Percentiles rank a stretch among this genome's conserved stretches.
Evolutionary conservation across 2,797 vertebrate species (phyloP).

Genomic region (Gambelia wislizenii): DNA sequence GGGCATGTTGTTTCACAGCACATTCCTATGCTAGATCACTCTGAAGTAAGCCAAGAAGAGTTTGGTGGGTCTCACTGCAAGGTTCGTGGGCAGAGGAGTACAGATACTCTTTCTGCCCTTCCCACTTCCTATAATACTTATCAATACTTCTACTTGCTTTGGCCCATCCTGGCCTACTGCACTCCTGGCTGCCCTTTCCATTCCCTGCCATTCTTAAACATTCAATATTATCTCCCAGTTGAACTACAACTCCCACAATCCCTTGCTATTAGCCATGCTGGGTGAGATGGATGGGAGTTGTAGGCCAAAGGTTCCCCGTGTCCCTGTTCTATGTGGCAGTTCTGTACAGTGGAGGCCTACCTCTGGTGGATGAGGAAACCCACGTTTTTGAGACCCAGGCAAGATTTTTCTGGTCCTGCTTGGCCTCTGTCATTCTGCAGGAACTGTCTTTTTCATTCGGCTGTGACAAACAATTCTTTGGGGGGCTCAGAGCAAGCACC

Average conservation of each 20-base stretch:
- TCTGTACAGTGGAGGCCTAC: background rate
- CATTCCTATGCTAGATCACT: background rate
- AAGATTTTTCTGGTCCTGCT: background rate
- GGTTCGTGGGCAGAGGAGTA: background rate
- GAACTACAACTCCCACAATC: background rate
- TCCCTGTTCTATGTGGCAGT: background rate
- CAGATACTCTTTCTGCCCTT: background rate
- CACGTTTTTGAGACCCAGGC: background rate
- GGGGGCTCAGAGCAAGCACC: background rate
- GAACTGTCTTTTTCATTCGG: background rate
- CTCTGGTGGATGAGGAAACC: background rate
- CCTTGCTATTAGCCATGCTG: background rate
- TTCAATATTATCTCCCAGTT: background rate
- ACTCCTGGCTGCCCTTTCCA: no score
- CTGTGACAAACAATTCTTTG: background rate
- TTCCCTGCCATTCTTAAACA: background rate
- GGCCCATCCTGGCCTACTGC: background rate
- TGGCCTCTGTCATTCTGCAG: background rate
- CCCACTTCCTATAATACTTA: background rate
- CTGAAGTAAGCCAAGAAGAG: background rate
- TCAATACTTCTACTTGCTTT: background rate
- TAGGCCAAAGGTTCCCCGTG: background rate
- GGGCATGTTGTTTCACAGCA: background rate
- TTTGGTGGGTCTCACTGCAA: background rate
- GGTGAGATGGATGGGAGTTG: background rate